These are phyloP conservation scores for Cylas formicarius DNA, from an alignment of 1,140 invertebrate genomes.

Conservation along the genomic window DNA sequence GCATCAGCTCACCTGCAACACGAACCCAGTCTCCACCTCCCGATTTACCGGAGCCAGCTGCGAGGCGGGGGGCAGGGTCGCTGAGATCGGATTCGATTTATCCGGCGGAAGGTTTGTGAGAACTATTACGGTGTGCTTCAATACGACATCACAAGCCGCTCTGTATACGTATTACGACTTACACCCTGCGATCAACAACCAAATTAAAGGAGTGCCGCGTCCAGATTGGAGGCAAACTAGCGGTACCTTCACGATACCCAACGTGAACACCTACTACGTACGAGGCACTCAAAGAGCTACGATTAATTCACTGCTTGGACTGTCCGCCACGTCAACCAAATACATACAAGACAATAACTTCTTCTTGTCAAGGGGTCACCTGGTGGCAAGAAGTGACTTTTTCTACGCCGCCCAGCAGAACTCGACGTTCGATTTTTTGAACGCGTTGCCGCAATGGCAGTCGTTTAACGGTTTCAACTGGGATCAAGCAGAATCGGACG, in stretches of 20 bases:
- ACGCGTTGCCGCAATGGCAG: slow-evolving; percentile 52
- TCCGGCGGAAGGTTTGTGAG: slow-evolving; percentile 25
- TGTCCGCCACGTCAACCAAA: slow-evolving; percentile 24
- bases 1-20: slow-evolving; percentile 13
- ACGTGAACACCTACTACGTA: slow-evolving; percentile 32
- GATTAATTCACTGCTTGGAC: slow-evolving; percentile 34
- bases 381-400: slow-evolving; percentile 60
- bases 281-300: slow-evolving; percentile 28
- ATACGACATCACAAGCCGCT: slow-evolving; percentile 21
- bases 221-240: slow-evolving; percentile 31
- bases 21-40: slow-evolving; percentile 7
- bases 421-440: slow-evolving; percentile 53
- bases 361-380: slow-evolving; percentile 56
- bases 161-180: slow-evolving; percentile 32
- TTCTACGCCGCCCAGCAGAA: slow-evolving; percentile 55
- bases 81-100: slow-evolving; percentile 36
- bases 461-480: slow-evolving; percentile 52
- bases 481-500: slow-evolving; percentile 43
- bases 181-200: slow-evolving; percentile 27
- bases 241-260: slow-evolving; percentile 28
- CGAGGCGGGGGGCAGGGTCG: slow-evolving; percentile 38
- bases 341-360: slow-evolving; percentile 45
- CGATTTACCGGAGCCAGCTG: slow-evolving; percentile 19
- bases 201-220: slow-evolving; percentile 34
- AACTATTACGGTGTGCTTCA: slow-evolving; percentile 32